These are phyloP conservation scores for Pharmacophagus antenor DNA, from an alignment of 2,888 invertebrate species.

Conservation along the genomic window DNA sequence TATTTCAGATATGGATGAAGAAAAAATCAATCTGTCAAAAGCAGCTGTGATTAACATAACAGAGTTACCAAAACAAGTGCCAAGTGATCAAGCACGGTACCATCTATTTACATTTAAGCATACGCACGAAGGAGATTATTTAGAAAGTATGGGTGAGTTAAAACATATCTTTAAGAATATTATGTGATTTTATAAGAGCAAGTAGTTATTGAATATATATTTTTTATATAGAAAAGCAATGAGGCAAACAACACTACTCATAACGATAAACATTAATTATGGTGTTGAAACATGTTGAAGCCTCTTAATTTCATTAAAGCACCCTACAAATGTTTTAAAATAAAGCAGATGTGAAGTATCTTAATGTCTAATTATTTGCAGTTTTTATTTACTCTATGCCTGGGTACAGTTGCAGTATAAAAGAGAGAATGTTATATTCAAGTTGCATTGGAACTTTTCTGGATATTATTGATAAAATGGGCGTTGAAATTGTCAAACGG, in stretches of 20 bases:
- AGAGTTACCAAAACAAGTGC: conserved; percentile 89
- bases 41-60: conserved; percentile 84
- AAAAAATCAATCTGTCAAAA: conserved; percentile 91
- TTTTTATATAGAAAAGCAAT: too few species aligned
- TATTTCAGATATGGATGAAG: conserved; percentile 88
- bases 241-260: too few species aligned
- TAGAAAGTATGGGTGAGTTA: conserved; percentile 88
- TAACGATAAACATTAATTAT: too few species aligned
- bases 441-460: conserved; percentile 97
- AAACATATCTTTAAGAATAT: too few species aligned
- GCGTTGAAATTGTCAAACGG: conserved; percentile 91
- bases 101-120: conserved; percentile 95
- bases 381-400: conserved; percentile 99
- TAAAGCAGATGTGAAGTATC: background rate
- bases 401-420: conserved; percentile 96
- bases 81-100: conserved; percentile 92
- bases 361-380: conserved; percentile 52
- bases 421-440: conserved; percentile 99
- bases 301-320: too few species aligned
- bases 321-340: too few species aligned
- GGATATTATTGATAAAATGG: conserved; percentile 88
- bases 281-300: too few species aligned
- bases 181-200: too few species aligned
- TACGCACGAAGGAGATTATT: conserved; percentile 94
- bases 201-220: too few species aligned